A percentile compares a stretch with the other conserved stretches of the same genome.
These are phyloP conservation scores for Tauraco hartlaubi DNA, from an alignment of 2,797 vertebrate genomes.

Conservation along the genomic window DNA sequence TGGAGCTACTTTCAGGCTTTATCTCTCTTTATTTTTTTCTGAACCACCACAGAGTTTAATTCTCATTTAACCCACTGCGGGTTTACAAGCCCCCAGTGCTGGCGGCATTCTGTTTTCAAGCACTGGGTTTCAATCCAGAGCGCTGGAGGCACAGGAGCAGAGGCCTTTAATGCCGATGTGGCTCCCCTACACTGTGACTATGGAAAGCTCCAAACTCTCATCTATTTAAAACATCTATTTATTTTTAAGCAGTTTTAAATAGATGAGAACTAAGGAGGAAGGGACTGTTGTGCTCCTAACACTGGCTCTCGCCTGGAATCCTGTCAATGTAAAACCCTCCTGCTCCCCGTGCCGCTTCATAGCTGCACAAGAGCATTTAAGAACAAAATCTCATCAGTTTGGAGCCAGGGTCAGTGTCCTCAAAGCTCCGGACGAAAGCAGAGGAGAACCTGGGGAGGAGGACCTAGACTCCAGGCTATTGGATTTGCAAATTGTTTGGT, in stretches of 20 bases:
- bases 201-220: conserved; percentile 7
- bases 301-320: not conserved
- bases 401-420: conserved; percentile 45
- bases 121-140: not conserved
- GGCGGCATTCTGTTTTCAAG: not conserved
- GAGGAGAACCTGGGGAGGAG: conserved; percentile 5
- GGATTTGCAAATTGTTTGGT: not conserved
- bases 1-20: not conserved
- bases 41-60: not conserved
- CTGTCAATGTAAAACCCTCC: conserved; percentile 23
- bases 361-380: not conserved
- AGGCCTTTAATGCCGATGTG: not conserved
- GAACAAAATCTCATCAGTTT: conserved; percentile 29
- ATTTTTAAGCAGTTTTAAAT: conserved; percentile 70
- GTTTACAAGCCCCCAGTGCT: not conserved
- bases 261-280: conserved; percentile 44
- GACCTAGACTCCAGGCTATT: not conserved
- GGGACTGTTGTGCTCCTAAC: not conserved
- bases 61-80: not conserved
- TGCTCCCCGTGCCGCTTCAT: not conserved
- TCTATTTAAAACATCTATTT: conserved; percentile 69
- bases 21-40: not conserved
- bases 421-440: conserved; percentile 27
- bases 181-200: not conserved
- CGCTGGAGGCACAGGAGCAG: not conserved